A percentile compares a stretch with the other conserved stretches of the same genome.
Conservation (phyloP, 2,113 vertebrate genomes). For the cat (Felis catus) region F.catus_Fca126_mat1.0 CM031412.1:235106001-235106500, state of each 20-base stretch:
- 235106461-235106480: neutral
- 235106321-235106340: neutral
- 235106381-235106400: rapidly evolving
- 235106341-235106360: neutral
- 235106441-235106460: neutral
- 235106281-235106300: rapidly evolving
- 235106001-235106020: neutral
- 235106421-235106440: neutral
- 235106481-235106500: no score
- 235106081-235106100: rapidly evolving
- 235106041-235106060: rapidly evolving
- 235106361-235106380: neutral
- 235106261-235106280: neutral
- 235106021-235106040: rapidly evolving
- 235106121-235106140: neutral
- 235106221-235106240: neutral
- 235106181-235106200: neutral
- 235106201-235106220: neutral
- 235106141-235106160: neutral
- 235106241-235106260: neutral
- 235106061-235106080: neutral
- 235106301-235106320: rapidly evolving
- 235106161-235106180: neutral
- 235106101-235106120: neutral
- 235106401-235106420: neutral